Percentiles rank a stretch among this genome's conserved stretches.
Conservation (phyloP, 30 jellyfish, hydroid and myxozoan genomes). For the Clytia hemisphaerica region DNA sequence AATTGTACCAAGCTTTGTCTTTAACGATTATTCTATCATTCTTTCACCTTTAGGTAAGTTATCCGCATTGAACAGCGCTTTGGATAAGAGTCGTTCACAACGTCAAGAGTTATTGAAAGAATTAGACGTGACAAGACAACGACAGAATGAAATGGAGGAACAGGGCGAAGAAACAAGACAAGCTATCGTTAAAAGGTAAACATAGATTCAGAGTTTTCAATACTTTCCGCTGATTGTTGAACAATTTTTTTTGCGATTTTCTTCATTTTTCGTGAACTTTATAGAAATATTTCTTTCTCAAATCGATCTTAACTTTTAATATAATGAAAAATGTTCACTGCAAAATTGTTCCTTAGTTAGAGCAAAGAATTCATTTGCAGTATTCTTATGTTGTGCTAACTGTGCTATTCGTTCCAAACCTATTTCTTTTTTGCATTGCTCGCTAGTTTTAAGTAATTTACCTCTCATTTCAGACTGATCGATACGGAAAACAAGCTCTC, state of each 20-base stretch:
- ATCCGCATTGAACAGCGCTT: neutral
- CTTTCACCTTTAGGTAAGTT: too few relatives aligned
- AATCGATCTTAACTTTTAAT: too few relatives aligned
- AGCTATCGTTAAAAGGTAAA: constrained; percentile 3
- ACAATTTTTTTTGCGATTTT: neutral
- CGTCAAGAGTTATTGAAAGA: constrained; percentile 32
- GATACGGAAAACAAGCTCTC: constrained; percentile 19
- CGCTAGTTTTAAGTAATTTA: neutral
- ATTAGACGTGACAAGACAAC: constrained; percentile 6
- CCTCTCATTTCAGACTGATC: neutral
- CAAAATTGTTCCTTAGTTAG: too few relatives aligned
- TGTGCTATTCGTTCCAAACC: too few relatives aligned
- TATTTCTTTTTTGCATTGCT: too few relatives aligned
- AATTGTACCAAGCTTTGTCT: too few relatives aligned
- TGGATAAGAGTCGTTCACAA: neutral
- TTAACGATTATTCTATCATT: too few relatives aligned
- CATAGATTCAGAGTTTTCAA: neutral
- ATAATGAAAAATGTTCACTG: too few relatives aligned
- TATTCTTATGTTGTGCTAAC: too few relatives aligned
- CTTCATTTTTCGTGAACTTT: neutral
- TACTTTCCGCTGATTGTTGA: neutral
- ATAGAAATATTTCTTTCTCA: neutral
- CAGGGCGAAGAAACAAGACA: constrained; percentile 10
- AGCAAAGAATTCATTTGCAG: too few relatives aligned
- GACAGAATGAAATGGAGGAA: neutral